phyloP scores from a whole-genome alignment of 2,797 vertebrate species.

The Silurus aristotelis region DNA sequence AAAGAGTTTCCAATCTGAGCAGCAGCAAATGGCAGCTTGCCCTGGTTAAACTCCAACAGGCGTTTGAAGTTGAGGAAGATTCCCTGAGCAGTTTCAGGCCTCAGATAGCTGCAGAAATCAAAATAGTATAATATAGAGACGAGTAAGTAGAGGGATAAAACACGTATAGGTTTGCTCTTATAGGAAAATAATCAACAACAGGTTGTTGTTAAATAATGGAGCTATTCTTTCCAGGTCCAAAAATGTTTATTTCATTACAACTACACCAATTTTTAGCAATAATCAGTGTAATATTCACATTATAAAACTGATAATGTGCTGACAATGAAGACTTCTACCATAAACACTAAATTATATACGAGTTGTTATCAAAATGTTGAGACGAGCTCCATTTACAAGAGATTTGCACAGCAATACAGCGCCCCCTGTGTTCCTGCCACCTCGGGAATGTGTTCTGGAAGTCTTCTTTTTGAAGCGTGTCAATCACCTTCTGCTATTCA shows the following conservation, averaged over 20 bases:
- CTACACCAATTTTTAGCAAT: background rate
- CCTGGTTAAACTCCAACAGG: constrained; percentile 97
- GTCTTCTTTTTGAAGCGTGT: no score
- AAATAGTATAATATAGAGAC: background rate
- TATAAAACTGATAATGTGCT: no score
- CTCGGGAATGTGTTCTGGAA: no score
- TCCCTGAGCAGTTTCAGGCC: constrained; percentile 98
- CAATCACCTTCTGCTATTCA: no score
- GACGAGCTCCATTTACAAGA: no score
- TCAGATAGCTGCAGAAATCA: constrained; percentile 82
- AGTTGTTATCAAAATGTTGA: no score
- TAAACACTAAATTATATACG: background rate
- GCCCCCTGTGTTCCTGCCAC: no score
- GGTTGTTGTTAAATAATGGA: background rate
- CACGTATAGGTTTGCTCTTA: background rate
- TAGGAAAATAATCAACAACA: background rate
- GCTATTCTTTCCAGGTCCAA: background rate
- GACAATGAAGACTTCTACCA: background rate
- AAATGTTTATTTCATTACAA: background rate
- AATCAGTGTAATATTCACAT: background rate
- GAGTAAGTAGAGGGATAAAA: background rate
- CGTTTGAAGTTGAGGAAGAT: constrained; percentile 99
- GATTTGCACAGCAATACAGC: no score
- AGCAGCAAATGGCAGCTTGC: constrained; percentile 95
- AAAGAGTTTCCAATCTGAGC: constrained; percentile 99